phyloP scores from a whole-genome alignment of 2,797 vertebrate species.

The Falco berigora region DNA sequence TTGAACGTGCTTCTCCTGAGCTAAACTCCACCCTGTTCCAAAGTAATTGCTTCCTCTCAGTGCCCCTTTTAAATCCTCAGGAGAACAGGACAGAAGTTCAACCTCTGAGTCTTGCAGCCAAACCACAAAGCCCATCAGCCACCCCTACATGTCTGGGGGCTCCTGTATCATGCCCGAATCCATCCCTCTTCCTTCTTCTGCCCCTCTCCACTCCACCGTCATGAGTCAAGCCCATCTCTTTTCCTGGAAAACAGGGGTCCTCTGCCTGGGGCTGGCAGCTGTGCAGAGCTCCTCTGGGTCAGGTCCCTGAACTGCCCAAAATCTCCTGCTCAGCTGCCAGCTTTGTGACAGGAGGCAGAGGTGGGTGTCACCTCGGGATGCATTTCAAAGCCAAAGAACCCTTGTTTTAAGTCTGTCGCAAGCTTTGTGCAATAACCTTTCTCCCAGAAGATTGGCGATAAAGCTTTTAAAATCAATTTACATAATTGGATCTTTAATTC shows the following conservation, averaged over 20 bases:
- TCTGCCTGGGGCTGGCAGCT: background rate
- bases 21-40: background rate
- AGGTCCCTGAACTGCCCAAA: background rate
- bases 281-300: background rate
- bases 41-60: background rate
- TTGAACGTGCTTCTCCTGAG: background rate
- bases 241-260: background rate
- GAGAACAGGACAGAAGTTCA: background rate
- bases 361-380: background rate
- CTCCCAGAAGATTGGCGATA: background rate
- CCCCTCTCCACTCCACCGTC: background rate
- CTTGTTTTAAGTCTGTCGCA: background rate
- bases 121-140: background rate
- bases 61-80: background rate
- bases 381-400: slow-evolving; percentile 27
- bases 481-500: slow-evolving; percentile 47
- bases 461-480: slow-evolving; percentile 45
- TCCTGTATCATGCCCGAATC: background rate
- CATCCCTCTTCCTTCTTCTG: background rate
- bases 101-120: background rate
- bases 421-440: background rate
- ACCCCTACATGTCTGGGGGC: fast-evolving
- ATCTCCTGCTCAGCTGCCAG: background rate
- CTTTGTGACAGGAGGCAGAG: background rate
- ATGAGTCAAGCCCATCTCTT: background rate